phyloP scores from a whole-genome alignment of 2,797 vertebrate species.

The Cynopterus sphinx region DNA sequence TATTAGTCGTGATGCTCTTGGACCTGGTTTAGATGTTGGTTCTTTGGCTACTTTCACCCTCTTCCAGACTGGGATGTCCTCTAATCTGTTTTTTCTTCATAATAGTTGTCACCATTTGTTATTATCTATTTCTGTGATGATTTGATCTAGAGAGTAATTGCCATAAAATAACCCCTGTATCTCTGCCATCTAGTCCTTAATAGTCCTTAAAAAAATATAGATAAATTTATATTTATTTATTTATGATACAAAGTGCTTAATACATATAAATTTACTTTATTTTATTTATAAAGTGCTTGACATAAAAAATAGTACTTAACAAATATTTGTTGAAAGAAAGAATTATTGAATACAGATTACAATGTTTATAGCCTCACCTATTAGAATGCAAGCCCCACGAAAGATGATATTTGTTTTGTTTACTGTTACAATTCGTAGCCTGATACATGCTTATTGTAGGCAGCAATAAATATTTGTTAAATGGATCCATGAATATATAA shows the following conservation, averaged over 20 bases:
- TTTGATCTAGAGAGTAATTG: neutral
- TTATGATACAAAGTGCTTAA: neutral
- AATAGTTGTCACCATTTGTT: neutral
- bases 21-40: neutral
- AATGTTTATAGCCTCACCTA: neutral
- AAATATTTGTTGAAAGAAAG: neutral
- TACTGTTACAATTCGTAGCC: no score
- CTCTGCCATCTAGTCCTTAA: neutral
- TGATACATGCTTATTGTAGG: neutral
- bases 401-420: neutral
- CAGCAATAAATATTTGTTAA: neutral
- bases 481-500: neutral
- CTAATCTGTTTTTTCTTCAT: neutral
- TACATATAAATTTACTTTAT: neutral
- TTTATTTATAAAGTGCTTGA: neutral
- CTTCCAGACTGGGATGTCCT: neutral
- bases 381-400: neutral
- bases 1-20: neutral
- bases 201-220: neutral
- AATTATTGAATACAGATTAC: neutral
- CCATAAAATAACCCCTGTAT: neutral
- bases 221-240: neutral
- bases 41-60: neutral
- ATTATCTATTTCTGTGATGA: neutral
- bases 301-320: neutral